phyloP scores from a whole-genome alignment of 1,140 invertebrate species.

The Zaprionus africanus region DNA sequence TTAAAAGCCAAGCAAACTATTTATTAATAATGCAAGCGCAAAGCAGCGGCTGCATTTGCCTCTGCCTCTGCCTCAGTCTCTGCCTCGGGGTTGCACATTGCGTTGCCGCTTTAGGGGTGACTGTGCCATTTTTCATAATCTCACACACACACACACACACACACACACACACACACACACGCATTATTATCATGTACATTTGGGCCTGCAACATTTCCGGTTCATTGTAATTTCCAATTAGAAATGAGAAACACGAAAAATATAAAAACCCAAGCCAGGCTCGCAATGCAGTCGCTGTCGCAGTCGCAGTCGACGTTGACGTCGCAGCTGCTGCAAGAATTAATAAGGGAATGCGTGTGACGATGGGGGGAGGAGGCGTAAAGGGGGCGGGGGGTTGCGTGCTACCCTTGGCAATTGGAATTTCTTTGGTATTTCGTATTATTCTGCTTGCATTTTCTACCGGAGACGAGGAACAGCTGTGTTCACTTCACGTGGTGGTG shows the following conservation, averaged over 20 bases:
- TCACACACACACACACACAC: conserved; percentile 25
- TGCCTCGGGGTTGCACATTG: conserved; percentile 54
- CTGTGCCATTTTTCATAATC: conserved; percentile 69
- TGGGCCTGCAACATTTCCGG: conserved; percentile 59
- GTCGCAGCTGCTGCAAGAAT: conserved; percentile 41
- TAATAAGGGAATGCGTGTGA: conserved; percentile 51
- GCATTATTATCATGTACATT: conserved; percentile 57
- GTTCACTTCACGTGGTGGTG: background rate
- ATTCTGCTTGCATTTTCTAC: conserved; percentile 55
- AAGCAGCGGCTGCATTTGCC: conserved; percentile 29
- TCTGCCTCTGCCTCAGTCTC: background rate
- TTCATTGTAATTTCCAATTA: conserved; percentile 74
- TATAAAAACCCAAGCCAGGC: background rate
- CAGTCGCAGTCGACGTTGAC: background rate
- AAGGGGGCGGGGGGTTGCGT: conserved; percentile 27
- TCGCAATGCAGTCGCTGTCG: background rate
- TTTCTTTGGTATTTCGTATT: conserved; percentile 67
- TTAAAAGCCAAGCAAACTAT: conserved; percentile 55
- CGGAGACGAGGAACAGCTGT: conserved; percentile 54
- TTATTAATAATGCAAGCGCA: conserved; percentile 49
- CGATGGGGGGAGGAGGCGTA: conserved; percentile 29
- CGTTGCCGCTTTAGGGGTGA: conserved; percentile 60
- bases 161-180: conserved; percentile 6
- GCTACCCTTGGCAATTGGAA: conserved; percentile 74
- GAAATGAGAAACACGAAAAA: conserved; percentile 28